A percentile compares a stretch with the other conserved stretches of the same genome.
Evolutionary conservation across 2,888 invertebrate genomes (phyloP).

Genomic region (Agriopis leucophaearia): DNA sequence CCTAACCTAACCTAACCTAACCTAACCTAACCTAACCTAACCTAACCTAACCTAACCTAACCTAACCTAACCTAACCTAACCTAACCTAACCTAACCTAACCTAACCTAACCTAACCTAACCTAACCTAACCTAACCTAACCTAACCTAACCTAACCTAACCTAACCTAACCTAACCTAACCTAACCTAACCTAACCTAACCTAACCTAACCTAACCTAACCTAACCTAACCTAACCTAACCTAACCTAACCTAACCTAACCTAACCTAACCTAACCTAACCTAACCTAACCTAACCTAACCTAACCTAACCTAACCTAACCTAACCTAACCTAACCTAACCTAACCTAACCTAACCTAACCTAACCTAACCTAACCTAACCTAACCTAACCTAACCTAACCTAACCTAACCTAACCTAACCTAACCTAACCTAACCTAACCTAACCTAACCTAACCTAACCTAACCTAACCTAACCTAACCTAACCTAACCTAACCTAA

Average conservation of each 20-base stretch:
- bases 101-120: constrained; percentile 45
- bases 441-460: too few species aligned
- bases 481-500: too few species aligned
- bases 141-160: constrained; percentile 43
- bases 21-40: constrained; percentile 38
- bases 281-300: constrained; percentile 43
- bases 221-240: constrained; percentile 31
- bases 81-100: constrained; percentile 37
- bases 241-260: constrained; percentile 25
- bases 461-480: too few species aligned
- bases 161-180: constrained; percentile 38
- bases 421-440: too few species aligned
- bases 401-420: too few species aligned
- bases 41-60: constrained; percentile 28
- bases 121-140: constrained; percentile 42
- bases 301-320: constrained; percentile 15
- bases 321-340: background rate
- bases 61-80: constrained; percentile 37
- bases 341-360: background rate
- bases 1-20: constrained; percentile 26
- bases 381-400: too few species aligned
- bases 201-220: constrained; percentile 28
- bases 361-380: too few species aligned
- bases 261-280: constrained; percentile 43
- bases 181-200: constrained; percentile 38